A percentile compares a stretch with the other conserved stretches of the same genome.
Conservation (phyloP, 2,888 invertebrate species). For the Gari tellinella region DNA sequence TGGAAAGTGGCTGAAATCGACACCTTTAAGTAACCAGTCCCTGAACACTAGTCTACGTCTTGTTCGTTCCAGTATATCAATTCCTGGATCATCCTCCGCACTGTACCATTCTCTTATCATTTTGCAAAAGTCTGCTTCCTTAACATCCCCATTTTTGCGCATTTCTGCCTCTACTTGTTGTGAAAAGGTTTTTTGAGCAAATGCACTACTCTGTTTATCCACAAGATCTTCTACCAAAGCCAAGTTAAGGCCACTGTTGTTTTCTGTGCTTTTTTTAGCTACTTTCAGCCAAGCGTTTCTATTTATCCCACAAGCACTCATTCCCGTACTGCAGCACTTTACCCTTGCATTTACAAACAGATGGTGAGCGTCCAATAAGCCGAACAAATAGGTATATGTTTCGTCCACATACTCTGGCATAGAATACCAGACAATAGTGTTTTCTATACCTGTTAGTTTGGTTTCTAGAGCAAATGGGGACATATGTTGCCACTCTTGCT, state of each 20-base stretch:
- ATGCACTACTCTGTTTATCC: too few species aligned
- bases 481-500: not conserved
- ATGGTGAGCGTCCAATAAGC: constrained; percentile 26
- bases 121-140: constrained; percentile 30
- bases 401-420: constrained; percentile 16
- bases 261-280: constrained; percentile 4
- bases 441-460: not conserved
- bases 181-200: too few species aligned
- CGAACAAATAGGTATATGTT: constrained; percentile 7
- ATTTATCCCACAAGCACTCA: constrained; percentile 8
- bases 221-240: too few species aligned
- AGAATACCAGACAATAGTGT: constrained; percentile 19
- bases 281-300: constrained; percentile 28
- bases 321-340: constrained; percentile 26
- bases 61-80: constrained; percentile 15
- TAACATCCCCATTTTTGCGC: constrained; percentile 18
- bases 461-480: not conserved
- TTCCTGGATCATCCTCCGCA: constrained; percentile 42
- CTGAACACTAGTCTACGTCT: constrained; percentile 2
- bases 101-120: constrained; percentile 37
- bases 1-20: constrained; percentile 26
- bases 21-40: constrained; percentile 25
- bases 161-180: constrained; percentile 29
- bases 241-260: constrained; percentile 14
- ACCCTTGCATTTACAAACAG: constrained; percentile 12